Evolutionary conservation across 2,797 vertebrate species (phyloP).

Genomic region (Silurus aristotelis): DNA sequence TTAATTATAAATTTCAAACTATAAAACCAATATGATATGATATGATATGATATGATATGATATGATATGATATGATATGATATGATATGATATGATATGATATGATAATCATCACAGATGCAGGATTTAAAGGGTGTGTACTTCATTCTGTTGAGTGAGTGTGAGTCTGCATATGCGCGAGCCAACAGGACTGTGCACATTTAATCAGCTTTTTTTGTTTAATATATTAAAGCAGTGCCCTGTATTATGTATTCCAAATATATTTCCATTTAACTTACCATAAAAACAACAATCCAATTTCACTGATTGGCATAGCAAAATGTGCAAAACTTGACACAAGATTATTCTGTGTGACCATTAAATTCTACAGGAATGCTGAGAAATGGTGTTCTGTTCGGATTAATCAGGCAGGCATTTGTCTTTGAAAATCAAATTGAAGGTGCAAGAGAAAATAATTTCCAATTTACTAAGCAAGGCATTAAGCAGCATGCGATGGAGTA

Average conservation of each 20-base stretch:
- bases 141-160: neutral
- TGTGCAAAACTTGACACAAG: conserved; percentile 56
- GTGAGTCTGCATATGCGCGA: neutral
- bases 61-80: no score
- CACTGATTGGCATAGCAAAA: conserved; percentile 69
- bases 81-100: no score
- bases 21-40: no score
- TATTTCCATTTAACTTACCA: conserved; percentile 8
- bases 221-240: neutral
- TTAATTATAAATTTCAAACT: no score
- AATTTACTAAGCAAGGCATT: conserved; percentile 69
- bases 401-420: conserved; percentile 73
- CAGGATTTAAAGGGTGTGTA: neutral
- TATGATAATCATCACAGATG: neutral
- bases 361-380: conserved; percentile 45
- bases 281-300: conserved; percentile 69
- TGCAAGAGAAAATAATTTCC: conserved; percentile 61
- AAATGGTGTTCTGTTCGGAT: conserved; percentile 59
- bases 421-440: conserved; percentile 72
- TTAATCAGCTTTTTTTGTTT: neutral
- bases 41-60: no score
- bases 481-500: conserved; percentile 50
- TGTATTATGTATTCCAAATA: conserved; percentile 12
- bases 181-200: neutral
- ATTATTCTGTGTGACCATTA: conserved; percentile 63